Conservation (phyloP, 1,140 invertebrate genomes). For the Pemphigus obesinymphae region DNA sequence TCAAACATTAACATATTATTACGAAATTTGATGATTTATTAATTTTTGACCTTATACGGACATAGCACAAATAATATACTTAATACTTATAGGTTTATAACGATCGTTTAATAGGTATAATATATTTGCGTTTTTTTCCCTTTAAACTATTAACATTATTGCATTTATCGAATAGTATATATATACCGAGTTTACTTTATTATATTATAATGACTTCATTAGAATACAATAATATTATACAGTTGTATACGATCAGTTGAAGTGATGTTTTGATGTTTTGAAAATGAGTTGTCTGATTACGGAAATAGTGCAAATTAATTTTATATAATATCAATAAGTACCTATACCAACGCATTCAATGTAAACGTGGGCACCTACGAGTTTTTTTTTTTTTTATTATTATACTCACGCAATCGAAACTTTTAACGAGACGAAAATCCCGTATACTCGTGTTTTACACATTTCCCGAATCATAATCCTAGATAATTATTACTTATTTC, state of each 20-base stretch:
- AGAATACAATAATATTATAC: no score
- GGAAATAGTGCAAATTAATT: no score
- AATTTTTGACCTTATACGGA: background rate
- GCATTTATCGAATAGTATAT: background rate
- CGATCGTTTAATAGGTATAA: no score
- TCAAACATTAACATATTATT: background rate
- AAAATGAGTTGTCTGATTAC: background rate
- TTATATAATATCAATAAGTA: no score
- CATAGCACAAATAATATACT: background rate
- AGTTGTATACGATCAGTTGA: background rate
- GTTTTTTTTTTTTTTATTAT: no score
- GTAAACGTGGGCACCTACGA: no score
- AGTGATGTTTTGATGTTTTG: background rate
- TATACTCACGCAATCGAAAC: no score
- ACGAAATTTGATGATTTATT: background rate
- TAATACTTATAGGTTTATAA: background rate
- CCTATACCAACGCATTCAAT: no score
- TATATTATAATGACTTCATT: background rate
- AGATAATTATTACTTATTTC: no score
- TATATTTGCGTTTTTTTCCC: background rate
- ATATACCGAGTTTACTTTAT: no score
- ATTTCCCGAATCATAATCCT: background rate
- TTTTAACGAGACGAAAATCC: background rate
- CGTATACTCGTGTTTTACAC: background rate
- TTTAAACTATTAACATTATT: background rate